phyloP scores from a whole-genome alignment of 2,888 invertebrate species.

The Tetramorium bicarinatum region DNA sequence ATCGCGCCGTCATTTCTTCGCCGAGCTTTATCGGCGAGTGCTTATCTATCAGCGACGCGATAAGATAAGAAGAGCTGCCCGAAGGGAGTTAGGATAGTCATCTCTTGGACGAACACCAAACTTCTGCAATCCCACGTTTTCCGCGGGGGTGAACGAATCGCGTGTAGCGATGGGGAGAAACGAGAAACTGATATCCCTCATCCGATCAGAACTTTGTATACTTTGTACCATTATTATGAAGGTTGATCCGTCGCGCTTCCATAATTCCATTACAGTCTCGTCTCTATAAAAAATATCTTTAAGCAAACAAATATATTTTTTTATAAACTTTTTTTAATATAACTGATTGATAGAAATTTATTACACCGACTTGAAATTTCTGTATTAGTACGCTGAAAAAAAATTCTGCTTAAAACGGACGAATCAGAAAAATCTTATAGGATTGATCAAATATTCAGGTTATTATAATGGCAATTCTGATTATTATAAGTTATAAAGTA shows the following conservation, averaged over 20 bases:
- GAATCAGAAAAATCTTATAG: too few species aligned
- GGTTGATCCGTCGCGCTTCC: not conserved
- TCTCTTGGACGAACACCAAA: slow-evolving; percentile 78
- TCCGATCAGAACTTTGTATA: slow-evolving; percentile 14
- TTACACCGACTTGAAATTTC: not conserved
- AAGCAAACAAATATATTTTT: not conserved
- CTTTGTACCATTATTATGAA: not conserved
- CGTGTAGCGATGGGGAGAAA: slow-evolving; percentile 71
- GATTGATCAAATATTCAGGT: too few species aligned
- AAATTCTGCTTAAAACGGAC: too few species aligned
- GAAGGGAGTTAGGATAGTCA: slow-evolving; percentile 74
- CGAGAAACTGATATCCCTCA: slow-evolving; percentile 38
- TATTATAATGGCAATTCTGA: too few species aligned
- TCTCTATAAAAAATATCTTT: not conserved
- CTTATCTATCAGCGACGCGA: slow-evolving; percentile 82
- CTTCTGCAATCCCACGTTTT: slow-evolving; percentile 61
- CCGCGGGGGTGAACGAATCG: slow-evolving; percentile 77
- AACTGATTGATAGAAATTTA: not conserved
- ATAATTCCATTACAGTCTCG: not conserved
- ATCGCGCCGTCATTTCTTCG: slow-evolving; percentile 73
- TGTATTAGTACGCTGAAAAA: too few species aligned
- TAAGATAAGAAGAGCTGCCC: slow-evolving; percentile 76
- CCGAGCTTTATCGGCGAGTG: slow-evolving; percentile 72
- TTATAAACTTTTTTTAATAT: not conserved
- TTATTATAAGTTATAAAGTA: too few species aligned